Percentiles rank a stretch among this genome's conserved stretches.
phyloP scores from a whole-genome alignment of 2,888 invertebrate species.

The Acronicta aceris region DNA sequence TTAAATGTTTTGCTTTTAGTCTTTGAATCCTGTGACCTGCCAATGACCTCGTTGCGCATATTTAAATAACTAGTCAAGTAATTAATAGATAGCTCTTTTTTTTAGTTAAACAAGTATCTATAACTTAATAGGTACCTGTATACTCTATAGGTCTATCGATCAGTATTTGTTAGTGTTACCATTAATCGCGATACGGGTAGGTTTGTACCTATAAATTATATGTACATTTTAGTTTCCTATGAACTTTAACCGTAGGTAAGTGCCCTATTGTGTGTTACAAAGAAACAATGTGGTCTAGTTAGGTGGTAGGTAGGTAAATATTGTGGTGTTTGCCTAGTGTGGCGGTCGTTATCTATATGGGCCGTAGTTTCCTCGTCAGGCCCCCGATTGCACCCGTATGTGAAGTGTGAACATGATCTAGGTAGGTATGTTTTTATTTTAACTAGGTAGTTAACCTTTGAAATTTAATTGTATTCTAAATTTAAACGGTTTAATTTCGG shows the following conservation, averaged over 20 bases:
- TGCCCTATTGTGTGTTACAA: slow-evolving; percentile 42
- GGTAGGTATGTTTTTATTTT: slow-evolving; percentile 26
- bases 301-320: slow-evolving; percentile 61
- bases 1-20: too few species aligned
- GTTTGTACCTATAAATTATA: slow-evolving; percentile 12
- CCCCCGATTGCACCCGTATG: slow-evolving; percentile 70
- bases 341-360: slow-evolving; percentile 81
- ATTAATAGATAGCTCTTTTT: too few species aligned
- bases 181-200: slow-evolving; percentile 8
- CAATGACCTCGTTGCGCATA: too few species aligned
- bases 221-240: slow-evolving; percentile 22
- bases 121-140: slow-evolving; percentile 2
- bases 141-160: neutral
- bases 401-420: slow-evolving; percentile 32
- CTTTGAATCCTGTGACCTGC: too few species aligned
- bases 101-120: too few species aligned
- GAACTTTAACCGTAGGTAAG: slow-evolving; percentile 34
- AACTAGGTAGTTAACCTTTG: neutral
- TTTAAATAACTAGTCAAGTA: too few species aligned
- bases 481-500: slow-evolving; percentile 1
- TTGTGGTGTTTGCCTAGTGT: slow-evolving; percentile 69
- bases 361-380: slow-evolving; percentile 82
- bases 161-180: neutral
- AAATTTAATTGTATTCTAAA: slow-evolving; percentile 15
- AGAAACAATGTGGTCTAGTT: slow-evolving; percentile 47